Percentiles rank a stretch among this genome's conserved stretches.
Evolutionary conservation across 1,140 invertebrate species (phyloP).

Genomic region (Anoplolepis gracilipes): DNA sequence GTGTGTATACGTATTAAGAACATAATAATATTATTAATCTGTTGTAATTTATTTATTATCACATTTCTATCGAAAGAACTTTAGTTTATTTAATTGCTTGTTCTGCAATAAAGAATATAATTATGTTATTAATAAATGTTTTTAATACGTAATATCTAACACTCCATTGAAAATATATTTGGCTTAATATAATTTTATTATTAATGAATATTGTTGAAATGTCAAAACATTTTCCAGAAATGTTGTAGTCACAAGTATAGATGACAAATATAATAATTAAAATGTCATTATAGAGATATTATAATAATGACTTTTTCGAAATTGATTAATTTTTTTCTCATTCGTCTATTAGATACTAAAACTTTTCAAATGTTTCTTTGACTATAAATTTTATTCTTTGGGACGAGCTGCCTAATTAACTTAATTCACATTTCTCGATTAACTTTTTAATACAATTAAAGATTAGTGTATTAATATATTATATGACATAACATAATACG

Average conservation of each 20-base stretch:
- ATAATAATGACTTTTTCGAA: background rate
- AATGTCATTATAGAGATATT: background rate
- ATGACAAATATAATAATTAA: slow-evolving; percentile 19
- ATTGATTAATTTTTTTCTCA: background rate
- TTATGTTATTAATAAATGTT: background rate
- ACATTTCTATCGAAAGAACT: background rate
- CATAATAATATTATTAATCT: background rate
- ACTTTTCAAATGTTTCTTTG: background rate
- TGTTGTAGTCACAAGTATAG: background rate
- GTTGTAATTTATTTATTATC: background rate
- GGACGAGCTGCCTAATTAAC: too few species aligned
- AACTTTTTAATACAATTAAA: too few species aligned
- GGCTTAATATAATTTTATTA: background rate
- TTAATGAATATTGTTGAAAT: background rate
- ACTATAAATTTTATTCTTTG: background rate
- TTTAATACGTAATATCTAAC: background rate
- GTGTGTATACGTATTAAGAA: background rate
- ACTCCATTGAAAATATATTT: background rate
- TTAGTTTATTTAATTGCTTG: too few species aligned
- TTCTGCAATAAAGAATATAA: too few species aligned
- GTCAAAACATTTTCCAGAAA: background rate
- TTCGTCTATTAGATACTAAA: background rate
- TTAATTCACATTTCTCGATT: too few species aligned
- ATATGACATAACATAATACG: too few species aligned
- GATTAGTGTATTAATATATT: too few species aligned